Evolutionary conservation across 2,888 invertebrate species (phyloP), one percentile per base, ranked within the genome.

Genomic region (Diarsia brunnea): DNA sequence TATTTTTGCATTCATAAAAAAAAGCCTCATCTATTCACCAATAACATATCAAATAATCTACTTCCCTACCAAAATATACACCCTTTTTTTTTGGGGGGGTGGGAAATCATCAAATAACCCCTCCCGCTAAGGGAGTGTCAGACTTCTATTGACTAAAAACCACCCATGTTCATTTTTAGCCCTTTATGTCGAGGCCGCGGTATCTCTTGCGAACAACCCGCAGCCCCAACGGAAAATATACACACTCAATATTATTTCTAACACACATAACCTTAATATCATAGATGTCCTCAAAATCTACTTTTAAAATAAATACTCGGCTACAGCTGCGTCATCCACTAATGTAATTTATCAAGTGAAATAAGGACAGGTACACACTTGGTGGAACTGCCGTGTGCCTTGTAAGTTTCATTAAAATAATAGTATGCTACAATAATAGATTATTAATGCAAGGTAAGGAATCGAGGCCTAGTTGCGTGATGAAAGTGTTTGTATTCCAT

Each of bases 331-430:
- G 73, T 87, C 85, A 85, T 75, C 27, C 21, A 55, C 58, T 75
- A 77, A 76, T 82, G 79, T 87, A 87, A 82, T 85, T 82, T 82
- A 75, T 82, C 69, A 87, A 74, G 43, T 47, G 65, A 43, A 77
- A 79, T 79, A 78, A 38, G 75, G 75, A 24, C 72, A 79, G 65
- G 60, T 84, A 51, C 38, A 82, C 69, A 84, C 63, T 76, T 60
- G 51, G 21, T 68, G 12, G 27, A n/a, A 63, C 11, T 24, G 65
- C 12, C 8, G 38, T 38, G 24, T 55, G 19, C 24, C 14, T 67
- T 43, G 49, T 69, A 11, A 21, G 51, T 53, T 69, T 65, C n/a
- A 75, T 75, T 75, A 71, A 64, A 69, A 61, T 73, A 78, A 69
- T 47, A 63, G 49, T 47, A 8, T 21, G 45, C 43, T 47, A 24